Conservation (phyloP, 1,140 invertebrate genomes). For the Ceratoteleas bidentatus region DNA sequence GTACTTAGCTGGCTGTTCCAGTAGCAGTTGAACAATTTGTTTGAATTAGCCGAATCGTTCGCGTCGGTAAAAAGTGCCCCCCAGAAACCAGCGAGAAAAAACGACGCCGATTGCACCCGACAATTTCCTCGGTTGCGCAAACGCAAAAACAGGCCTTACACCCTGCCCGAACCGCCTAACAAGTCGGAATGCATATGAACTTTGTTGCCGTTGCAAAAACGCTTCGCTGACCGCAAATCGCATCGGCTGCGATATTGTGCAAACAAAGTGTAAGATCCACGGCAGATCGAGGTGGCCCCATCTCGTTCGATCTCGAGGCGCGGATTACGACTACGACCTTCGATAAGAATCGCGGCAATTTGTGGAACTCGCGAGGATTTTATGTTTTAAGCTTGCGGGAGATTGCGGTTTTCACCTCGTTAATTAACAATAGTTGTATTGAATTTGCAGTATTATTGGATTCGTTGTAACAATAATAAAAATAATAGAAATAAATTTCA, state of each 20-base stretch:
- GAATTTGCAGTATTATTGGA: too few species aligned
- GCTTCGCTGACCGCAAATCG: constrained; percentile 14
- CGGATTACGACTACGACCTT: constrained; percentile 69
- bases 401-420: constrained; percentile 50
- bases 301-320: constrained; percentile 34
- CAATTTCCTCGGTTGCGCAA: constrained; percentile 2
- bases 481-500: too few species aligned
- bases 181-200: constrained; percentile 1
- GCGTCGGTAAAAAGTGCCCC: too few species aligned
- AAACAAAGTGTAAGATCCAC: constrained; percentile 54
- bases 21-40: too few species aligned
- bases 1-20: too few species aligned
- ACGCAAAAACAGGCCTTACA: constrained; percentile 7
- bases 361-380: constrained; percentile 46
- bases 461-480: too few species aligned
- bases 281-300: constrained; percentile 49
- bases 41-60: too few species aligned
- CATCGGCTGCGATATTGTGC: constrained; percentile 19
- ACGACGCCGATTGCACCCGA: not conserved
- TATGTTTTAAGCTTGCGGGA: constrained; percentile 26
- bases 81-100: too few species aligned
- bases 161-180: not conserved
- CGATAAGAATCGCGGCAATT: constrained; percentile 72
- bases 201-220: constrained; percentile 16
- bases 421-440: constrained; percentile 52